Base-by-base conservation (phyloP, 2,797 vertebrate genomes). In the Alectoris magna region DNA sequence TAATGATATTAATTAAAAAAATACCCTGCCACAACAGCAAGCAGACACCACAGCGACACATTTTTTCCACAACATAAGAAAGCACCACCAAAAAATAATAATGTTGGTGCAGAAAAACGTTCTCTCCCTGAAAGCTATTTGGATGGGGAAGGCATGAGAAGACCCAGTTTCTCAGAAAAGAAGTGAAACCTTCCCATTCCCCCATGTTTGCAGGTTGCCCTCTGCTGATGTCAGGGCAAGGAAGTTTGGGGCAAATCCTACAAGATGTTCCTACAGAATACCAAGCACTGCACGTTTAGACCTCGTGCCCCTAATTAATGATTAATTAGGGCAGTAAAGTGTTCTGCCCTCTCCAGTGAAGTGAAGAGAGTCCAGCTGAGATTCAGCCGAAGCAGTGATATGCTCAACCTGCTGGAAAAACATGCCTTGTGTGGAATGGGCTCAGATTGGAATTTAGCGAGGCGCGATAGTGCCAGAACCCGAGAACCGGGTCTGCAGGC, bases 341-440 rank as follows among this genome's bases (percentile, higher is more conserved):
- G 44, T 36, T 92, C 74, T 84, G 34, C 44, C 68, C 53, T 86
- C 58, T 48, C 71, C 82, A 95, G 0, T 44, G 74, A 73, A 77
- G 78, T n/a, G 43, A 85, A 34, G 19, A 86, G 59, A 71, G 51
- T 8, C 13, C 76, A 85, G 66, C 44, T 68, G 82, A 87, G 78
- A 77, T 84, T 76, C 64, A 82, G 48, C 39, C 74, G 68, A 87
- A 82, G 23, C 68, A 91, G 7, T 14, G 43, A 46, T 51, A 15
- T 0, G 10, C 66, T 68, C 46, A 82, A 10, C 75, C 24, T 60
- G 55, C 75, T 69, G 75, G 88, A 72, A 89, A 68, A 91, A 80
- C 49, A 29, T 1, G 16, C 48, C 38, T 53, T 22, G 49, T 14
- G 21, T 15, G 26, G 53, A 80, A 9, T 0, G 0, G 78, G 74